Percentiles rank a stretch among this genome's conserved stretches.
Evolutionary conservation across 2,113 vertebrate species (phyloP).

Genomic region (Dromas ardeola): DNA sequence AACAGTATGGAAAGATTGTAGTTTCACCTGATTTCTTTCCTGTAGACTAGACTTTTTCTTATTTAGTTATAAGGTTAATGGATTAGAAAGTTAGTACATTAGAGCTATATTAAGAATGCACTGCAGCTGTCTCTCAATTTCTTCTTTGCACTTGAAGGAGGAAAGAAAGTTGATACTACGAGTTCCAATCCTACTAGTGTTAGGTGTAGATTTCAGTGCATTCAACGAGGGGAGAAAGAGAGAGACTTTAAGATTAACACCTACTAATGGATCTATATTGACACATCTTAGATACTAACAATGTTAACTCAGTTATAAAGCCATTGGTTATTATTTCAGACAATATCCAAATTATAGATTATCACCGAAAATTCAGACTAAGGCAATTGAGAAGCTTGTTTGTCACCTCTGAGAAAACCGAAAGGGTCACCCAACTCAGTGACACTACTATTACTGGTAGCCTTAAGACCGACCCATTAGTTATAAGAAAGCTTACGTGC

Average conservation of each 20-base stretch:
- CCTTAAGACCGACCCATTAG: background rate
- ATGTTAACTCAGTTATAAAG: background rate
- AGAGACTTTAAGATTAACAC: background rate
- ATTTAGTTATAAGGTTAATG: background rate
- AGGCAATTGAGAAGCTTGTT: background rate
- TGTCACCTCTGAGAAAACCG: background rate
- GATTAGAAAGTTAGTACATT: background rate
- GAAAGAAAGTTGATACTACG: background rate
- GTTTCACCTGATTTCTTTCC: slow-evolving; percentile 11
- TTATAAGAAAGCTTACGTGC: fast-evolving
- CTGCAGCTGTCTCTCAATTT: background rate
- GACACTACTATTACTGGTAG: background rate
- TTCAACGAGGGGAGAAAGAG: background rate
- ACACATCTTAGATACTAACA: background rate
- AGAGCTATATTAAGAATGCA: background rate
- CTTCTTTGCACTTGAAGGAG: background rate
- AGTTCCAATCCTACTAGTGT: background rate
- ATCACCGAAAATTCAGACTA: background rate
- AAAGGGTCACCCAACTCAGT: background rate
- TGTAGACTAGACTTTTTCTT: background rate
- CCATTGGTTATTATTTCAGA: background rate
- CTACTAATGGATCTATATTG: background rate
- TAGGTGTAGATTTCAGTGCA: background rate
- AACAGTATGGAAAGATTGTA: background rate
- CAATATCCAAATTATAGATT: background rate